Evolutionary conservation across 2,113 vertebrate species (phyloP), one percentile per base, ranked within the genome.

Genomic region (Spea bombifrons): DNA sequence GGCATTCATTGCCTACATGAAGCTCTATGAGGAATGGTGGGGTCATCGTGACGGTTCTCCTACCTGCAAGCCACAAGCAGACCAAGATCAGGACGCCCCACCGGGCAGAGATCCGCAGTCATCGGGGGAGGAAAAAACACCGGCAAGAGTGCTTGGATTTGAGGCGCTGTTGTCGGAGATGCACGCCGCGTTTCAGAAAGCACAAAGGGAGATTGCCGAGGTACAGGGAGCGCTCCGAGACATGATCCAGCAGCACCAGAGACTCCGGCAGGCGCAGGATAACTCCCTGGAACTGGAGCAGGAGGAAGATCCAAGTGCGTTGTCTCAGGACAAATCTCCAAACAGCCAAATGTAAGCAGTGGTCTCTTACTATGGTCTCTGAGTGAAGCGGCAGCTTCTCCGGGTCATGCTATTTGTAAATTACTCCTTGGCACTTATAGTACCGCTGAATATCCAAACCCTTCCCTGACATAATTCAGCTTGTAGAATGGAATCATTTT

Each of bases 21-120:
- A 77, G 7, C 83, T 99, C 8, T 98, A 98, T 65, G 84, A 93
- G 5, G 66, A 88, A 66, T 99, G 97, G 97, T 99, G 97, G 97
- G 88, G 86, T 6, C 10, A 67, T 47, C 83, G 81, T 49, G 59
- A 55, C 48, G 75, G 73, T 8, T 66, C 44, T 53, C 49, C 65
- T 15, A n/a, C 8, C 45, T 1, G 53, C 49, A 46, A 83, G 52
- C 57, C 81, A 66, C 73, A 10, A 47, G 71, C 0, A 0, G 52
- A 59, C 10, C 5, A 57, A 8, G 57, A 48, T 10, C 47, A 50
- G 71, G 71, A 80, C 3, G 49, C 53, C 48, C 55, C 49, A 7
- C 3, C 66, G 15, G 47, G 45, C 8, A 50, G 15, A 15, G 63
- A 55, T 16, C 3, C 61, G 49, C 15, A 69, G 4, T 10, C 2